These are phyloP conservation scores for Marmota flaviventris DNA, from an alignment of 2,113 vertebrate species.

Conservation along the genomic window DNA sequence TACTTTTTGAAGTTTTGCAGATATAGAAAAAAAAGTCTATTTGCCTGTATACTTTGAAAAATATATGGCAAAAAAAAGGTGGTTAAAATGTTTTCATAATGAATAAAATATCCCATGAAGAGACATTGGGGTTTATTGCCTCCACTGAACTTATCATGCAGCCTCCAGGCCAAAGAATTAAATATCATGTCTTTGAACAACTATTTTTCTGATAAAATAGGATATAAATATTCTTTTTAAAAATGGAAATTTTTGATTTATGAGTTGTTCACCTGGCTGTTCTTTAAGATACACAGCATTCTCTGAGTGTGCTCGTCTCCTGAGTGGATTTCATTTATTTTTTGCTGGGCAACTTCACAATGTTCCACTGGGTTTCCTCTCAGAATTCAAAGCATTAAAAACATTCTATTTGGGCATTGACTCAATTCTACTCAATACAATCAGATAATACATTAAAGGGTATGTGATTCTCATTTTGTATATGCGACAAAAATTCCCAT, in stretches of 20 bases:
- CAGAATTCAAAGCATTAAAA: constrained; percentile 6
- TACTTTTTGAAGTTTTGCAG: neutral
- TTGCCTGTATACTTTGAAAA: neutral
- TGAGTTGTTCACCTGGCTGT: neutral
- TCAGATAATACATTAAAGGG: neutral
- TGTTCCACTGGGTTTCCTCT: neutral
- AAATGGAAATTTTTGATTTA: constrained; percentile 2
- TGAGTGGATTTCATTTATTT: neutral
- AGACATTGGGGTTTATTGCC: neutral
- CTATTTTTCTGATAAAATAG: neutral
- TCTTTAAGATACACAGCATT: neutral
- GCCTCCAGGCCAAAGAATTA: neutral
- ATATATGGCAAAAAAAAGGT: neutral
- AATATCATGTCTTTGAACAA: neutral
- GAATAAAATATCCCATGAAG: neutral
- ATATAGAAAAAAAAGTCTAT: neutral
- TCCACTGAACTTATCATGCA: neutral
- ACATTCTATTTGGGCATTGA: neutral
- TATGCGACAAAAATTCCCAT: neutral
- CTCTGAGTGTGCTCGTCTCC: neutral
- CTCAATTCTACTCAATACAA: neutral
- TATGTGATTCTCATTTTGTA: neutral
- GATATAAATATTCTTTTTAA: neutral
- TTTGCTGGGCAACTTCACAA: constrained; percentile 6
- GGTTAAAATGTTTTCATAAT: neutral